A percentile compares a stretch with the other conserved stretches of the same genome.
phyloP scores from a whole-genome alignment of 2,888 invertebrate species.

The Mongoloraphidia duomilia region DNA sequence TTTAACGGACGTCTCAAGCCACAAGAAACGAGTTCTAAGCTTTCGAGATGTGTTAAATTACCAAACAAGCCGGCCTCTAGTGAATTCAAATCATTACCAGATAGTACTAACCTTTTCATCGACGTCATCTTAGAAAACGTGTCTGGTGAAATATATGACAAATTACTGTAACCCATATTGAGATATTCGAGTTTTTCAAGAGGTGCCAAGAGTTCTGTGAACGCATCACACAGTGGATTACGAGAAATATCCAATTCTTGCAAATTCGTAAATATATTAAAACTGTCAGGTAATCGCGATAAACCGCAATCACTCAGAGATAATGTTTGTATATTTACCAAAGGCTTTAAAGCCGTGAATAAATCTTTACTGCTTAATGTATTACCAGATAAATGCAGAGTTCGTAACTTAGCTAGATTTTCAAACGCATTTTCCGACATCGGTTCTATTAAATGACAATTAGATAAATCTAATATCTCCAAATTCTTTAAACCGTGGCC shows the following conservation, averaged over 20 bases:
- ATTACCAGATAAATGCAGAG: slow-evolving; percentile 50
- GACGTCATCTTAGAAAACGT: slow-evolving; percentile 55
- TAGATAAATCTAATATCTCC: slow-evolving; percentile 50
- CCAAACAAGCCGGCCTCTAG: slow-evolving; percentile 52
- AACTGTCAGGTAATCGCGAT: slow-evolving; percentile 47
- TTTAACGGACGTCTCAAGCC: slow-evolving; percentile 47
- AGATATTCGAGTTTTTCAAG: slow-evolving; percentile 49
- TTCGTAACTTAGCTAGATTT: slow-evolving; percentile 49
- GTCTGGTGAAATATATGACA: slow-evolving; percentile 46
- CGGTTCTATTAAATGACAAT: slow-evolving; percentile 50
- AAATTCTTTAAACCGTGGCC: slow-evolving; percentile 49
- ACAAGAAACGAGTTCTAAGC: slow-evolving; percentile 53
- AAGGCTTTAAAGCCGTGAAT: slow-evolving; percentile 46
- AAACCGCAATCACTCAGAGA: slow-evolving; percentile 53
- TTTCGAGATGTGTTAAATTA: slow-evolving; percentile 49
- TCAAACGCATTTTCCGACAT: slow-evolving; percentile 53
- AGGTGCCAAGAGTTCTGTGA: slow-evolving; percentile 47
- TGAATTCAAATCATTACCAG: slow-evolving; percentile 50
- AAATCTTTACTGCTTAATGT: slow-evolving; percentile 52
- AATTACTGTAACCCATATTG: slow-evolving; percentile 59
- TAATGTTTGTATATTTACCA: slow-evolving; percentile 47
- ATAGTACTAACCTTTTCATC: slow-evolving; percentile 47
- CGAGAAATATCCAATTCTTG: slow-evolving; percentile 54
- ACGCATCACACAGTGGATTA: slow-evolving; percentile 53
- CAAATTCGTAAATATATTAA: slow-evolving; percentile 48